A percentile compares a stretch with the other conserved stretches of the same genome.
phyloP scores from a whole-genome alignment of 2,888 invertebrate species.

The Crepidodera aurea region DNA sequence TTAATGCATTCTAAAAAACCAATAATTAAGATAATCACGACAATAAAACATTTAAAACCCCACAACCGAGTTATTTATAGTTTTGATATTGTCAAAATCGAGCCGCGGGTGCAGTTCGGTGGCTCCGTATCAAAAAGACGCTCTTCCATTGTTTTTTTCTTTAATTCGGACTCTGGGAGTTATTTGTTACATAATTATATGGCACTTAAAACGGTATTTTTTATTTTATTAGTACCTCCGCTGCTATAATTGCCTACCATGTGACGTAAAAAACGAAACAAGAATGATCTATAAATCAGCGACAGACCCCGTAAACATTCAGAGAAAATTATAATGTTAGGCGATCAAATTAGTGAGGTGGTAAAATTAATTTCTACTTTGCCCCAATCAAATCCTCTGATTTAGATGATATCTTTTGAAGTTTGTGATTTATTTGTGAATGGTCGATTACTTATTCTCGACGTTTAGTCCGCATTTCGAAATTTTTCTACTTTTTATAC shows the following conservation, averaged over 20 bases:
- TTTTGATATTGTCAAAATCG: constrained; percentile 56
- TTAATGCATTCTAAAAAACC: constrained; percentile 56
- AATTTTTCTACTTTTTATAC: background rate
- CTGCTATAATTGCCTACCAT: constrained; percentile 43
- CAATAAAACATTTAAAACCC: constrained; percentile 56
- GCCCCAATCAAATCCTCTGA: constrained; percentile 32
- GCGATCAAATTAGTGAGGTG: constrained; percentile 34
- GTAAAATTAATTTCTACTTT: constrained; percentile 38
- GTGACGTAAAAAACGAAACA: constrained; percentile 35
- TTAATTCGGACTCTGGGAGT: constrained; percentile 41
- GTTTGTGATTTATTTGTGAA: constrained; percentile 32
- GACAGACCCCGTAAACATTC: constrained; percentile 31
- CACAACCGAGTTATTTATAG: constrained; percentile 55
- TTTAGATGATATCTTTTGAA: constrained; percentile 32
- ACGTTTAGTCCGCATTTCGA: background rate
- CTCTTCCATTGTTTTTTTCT: constrained; percentile 39
- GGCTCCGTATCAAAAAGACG: constrained; percentile 42
- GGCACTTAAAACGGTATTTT: constrained; percentile 46
- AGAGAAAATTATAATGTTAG: constrained; percentile 36
- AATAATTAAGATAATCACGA: constrained; percentile 60
- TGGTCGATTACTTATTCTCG: constrained; percentile 32
- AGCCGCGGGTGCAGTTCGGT: constrained; percentile 50
- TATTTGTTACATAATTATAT: constrained; percentile 52
- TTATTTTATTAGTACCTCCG: constrained; percentile 48
- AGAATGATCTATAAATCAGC: constrained; percentile 44